phyloP scores from a whole-genome alignment of 2,888 invertebrate species.

The Muscina levida region DNA sequence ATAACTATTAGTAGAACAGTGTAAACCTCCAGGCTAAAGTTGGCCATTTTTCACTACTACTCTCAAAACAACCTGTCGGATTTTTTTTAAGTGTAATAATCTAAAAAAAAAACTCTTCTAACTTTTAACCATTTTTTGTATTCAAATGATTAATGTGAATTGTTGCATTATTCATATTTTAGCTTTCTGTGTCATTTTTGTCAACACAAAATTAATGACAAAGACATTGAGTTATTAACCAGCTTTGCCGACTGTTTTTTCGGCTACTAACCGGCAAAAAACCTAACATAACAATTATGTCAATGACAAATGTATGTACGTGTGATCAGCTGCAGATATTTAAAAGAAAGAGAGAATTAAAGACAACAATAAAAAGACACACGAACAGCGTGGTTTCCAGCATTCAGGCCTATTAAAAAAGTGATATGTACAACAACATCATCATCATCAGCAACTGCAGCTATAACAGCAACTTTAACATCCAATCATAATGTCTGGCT shows the following conservation, averaged over 20 bases:
- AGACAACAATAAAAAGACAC: no score
- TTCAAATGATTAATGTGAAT: no score
- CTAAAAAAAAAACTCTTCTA: no score
- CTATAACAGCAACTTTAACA: neutral
- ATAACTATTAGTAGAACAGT: no score
- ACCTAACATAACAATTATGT: slow-evolving; percentile 41
- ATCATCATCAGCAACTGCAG: neutral
- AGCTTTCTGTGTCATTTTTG: slow-evolving; percentile 3
- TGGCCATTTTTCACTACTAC: no score
- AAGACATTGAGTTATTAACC: slow-evolving; percentile 51
- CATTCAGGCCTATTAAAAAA: slow-evolving; percentile 16
- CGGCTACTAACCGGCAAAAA: slow-evolving; percentile 35
- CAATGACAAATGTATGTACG: slow-evolving; percentile 41
- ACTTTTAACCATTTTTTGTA: no score
- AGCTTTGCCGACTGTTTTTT: slow-evolving; percentile 9
- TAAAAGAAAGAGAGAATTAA: neutral
- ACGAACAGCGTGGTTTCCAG: no score
- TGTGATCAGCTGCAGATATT: neutral
- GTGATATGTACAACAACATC: slow-evolving; percentile 1
- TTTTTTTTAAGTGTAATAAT: no score
- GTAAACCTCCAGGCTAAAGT: no score
- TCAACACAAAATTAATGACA: slow-evolving; percentile 31
- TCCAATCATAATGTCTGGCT: neutral
- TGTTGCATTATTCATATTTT: no score
- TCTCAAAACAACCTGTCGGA: no score